Base-by-base conservation (phyloP, 2,797 vertebrate species). In the Pseudomugil tenellus region DNA sequence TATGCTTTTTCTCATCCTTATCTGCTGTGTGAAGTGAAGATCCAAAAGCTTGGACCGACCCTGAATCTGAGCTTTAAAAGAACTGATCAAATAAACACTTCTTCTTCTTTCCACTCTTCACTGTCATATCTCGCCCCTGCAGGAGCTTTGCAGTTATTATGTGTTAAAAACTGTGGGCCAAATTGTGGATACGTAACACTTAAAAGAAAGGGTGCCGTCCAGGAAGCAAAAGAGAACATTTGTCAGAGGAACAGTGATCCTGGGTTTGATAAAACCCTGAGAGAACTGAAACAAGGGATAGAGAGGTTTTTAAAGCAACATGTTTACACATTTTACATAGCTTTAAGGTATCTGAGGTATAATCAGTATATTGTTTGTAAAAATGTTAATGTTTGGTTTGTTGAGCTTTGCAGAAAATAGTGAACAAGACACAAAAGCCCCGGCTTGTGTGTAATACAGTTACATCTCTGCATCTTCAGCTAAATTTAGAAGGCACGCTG, bases 381-480 rank as follows among this genome's bases (percentile, higher is more conserved):
- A 43, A 43, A 43, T 43, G 19, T 43, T 19, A 2, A n/a, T 43
- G 19, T n/a, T 2, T 43, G 19, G 16, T 9, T 19, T 1, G 19
- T 43, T 43, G 19, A n/a, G 9, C 17, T 43, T 43, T 64, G 17
- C 56, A 28, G 16, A 35, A 37, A 65, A 66, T 7, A 54, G 56
- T 21, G 25, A 32, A 52, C 29, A 56, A 31, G 69, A n/a, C 31
- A 60, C 51, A 37, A 67, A 63, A 51, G 43, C 41, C 58, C 58
- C 56, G 41, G 32, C 6, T 60, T 61, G 48, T 35, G 54, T 64
- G 37, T 26, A 64, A 28, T 62, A 35, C 61, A 29, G 58, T n/a
- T 21, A 51, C 67, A 75, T 31, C 49, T 67, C 56, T 51, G 49
- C 63, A 41, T 74, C 67, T 63, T 77, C 71, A 74, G 68, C 73